Conservation (phyloP, 2,797 vertebrate genomes). For the Phrynocephalus vlangalii region DNA sequence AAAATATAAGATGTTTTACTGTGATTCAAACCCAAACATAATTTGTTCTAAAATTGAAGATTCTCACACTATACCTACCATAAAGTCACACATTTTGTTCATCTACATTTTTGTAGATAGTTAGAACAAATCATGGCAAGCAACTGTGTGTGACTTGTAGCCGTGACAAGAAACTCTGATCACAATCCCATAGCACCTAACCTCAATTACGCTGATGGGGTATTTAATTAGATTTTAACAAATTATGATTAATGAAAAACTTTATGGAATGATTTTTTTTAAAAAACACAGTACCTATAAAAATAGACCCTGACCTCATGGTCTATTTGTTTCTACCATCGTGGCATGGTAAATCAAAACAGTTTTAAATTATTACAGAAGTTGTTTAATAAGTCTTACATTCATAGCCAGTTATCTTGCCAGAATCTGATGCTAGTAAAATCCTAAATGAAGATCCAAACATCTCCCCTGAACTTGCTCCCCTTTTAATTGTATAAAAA, state of each 20-base stretch:
- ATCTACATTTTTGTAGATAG: background rate
- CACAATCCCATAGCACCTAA: background rate
- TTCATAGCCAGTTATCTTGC: constrained; percentile 17
- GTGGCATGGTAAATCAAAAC: background rate
- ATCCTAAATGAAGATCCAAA: constrained; percentile 42
- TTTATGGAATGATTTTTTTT: background rate
- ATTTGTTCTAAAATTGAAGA: background rate
- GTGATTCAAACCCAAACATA: background rate
- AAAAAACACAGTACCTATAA: background rate
- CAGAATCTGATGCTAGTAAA: constrained; percentile 31
- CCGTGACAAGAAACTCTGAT: background rate
- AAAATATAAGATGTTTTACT: background rate
- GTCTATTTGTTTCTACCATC: background rate
- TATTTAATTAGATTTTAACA: background rate
- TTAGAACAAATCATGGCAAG: constrained; percentile 1
- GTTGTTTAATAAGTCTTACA: constrained; percentile 20
- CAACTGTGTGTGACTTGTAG: background rate
- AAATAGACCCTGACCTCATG: background rate
- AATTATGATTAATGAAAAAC: background rate
- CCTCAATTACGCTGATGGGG: background rate
- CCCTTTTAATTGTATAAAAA: background rate
- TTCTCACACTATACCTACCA: background rate
- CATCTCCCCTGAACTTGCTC: background rate
- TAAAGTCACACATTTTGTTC: background rate
- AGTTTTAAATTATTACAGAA: background rate